Percentiles rank a stretch among this genome's conserved stretches.
Conservation (phyloP, 2,113 vertebrate genomes). For the Dromaius novaehollandiae region DNA sequence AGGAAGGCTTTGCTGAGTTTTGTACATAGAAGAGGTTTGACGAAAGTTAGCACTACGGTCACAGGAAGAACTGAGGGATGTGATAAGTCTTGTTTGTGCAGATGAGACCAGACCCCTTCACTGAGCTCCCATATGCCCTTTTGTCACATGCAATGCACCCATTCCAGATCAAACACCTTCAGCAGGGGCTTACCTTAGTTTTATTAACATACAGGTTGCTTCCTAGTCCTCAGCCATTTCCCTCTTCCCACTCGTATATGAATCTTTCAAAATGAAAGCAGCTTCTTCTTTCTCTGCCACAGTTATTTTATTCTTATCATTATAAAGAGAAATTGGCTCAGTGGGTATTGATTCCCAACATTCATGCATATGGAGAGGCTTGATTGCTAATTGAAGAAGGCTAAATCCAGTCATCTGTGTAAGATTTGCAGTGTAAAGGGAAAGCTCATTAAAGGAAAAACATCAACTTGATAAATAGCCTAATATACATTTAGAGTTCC, state of each 20-base stretch:
- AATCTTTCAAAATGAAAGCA: slow-evolving; percentile 3
- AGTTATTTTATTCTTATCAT: background rate
- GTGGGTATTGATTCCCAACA: background rate
- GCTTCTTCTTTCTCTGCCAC: background rate
- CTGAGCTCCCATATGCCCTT: background rate
- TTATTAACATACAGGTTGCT: background rate
- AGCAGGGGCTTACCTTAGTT: background rate
- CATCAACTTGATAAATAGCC: slow-evolving; percentile 20
- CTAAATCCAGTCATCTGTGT: slow-evolving; percentile 1
- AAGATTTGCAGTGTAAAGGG: background rate
- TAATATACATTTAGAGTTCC: background rate
- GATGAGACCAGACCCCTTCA: background rate
- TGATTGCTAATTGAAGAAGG: slow-evolving; percentile 33
- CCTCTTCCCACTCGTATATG: background rate
- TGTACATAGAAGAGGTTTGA: background rate
- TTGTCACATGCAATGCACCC: background rate
- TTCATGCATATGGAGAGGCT: background rate
- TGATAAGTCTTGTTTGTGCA: background rate
- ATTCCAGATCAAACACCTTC: background rate
- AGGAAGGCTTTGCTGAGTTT: background rate
- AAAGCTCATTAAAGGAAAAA: slow-evolving; percentile 36
- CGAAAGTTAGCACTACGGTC: background rate
- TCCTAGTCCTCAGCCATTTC: background rate
- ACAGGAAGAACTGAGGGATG: background rate
- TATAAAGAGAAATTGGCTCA: background rate